Conservation (phyloP, 2,888 invertebrate genomes). For the Sylvicola fuscatus region DNA sequence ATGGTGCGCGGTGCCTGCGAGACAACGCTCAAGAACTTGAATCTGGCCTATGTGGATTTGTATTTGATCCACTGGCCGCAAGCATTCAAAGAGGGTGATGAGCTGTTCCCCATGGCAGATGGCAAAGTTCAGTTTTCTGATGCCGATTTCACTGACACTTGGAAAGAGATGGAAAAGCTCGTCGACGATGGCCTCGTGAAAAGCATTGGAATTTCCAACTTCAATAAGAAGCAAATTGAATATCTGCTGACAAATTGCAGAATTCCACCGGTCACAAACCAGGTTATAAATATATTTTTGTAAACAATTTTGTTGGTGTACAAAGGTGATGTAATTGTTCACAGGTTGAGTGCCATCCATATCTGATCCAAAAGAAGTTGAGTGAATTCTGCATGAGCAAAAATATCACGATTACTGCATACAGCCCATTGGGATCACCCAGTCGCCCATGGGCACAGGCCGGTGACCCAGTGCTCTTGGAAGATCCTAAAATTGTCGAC, state of each 20-base stretch:
- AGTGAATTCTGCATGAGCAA: conserved; percentile 44
- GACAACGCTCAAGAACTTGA: conserved; percentile 45
- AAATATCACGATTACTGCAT: conserved; percentile 52
- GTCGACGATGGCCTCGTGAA: conserved; percentile 42
- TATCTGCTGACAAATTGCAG: conserved; percentile 36
- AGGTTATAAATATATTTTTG: conserved; percentile 20
- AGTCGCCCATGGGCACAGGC: conserved; percentile 47
- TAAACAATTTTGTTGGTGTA: conserved; percentile 11
- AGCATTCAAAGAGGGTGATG: conserved; percentile 53
- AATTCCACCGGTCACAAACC: conserved; percentile 43
- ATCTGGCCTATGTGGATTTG: conserved; percentile 60
- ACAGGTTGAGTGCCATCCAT: conserved; percentile 56
- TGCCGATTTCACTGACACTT: conserved; percentile 52
- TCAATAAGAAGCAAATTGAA: conserved; percentile 51
- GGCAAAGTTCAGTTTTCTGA: conserved; percentile 40
- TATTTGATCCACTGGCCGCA: conserved; percentile 88
- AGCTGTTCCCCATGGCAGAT: conserved; percentile 35
- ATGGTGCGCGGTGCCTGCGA: conserved; percentile 49
- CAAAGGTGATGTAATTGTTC: background rate
- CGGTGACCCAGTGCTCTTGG: conserved; percentile 39
- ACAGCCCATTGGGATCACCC: conserved; percentile 65
- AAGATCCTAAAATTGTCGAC: conserved; percentile 32
- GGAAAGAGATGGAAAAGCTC: conserved; percentile 51
- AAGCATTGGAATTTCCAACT: conserved; percentile 54
- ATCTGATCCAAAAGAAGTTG: conserved; percentile 48